Conservation (phyloP, 2,888 invertebrate genomes). For the Capitulum mitella region DNA sequence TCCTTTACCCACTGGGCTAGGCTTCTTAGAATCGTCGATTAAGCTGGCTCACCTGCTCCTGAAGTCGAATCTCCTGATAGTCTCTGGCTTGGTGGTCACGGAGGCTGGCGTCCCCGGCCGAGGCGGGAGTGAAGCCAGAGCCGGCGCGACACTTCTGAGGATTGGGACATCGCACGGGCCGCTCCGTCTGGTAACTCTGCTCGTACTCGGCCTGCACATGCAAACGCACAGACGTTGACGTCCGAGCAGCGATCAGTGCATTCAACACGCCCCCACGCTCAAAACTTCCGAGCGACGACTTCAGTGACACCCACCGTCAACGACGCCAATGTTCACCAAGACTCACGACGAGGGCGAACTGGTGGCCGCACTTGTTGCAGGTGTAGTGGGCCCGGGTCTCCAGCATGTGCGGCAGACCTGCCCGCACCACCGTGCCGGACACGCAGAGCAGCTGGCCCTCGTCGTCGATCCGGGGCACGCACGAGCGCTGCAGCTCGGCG, state of each 20-base stretch:
- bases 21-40: too few relatives aligned
- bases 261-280: too few relatives aligned
- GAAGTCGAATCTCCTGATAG: conserved; percentile 78
- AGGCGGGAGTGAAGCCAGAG: conserved; percentile 49
- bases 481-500: conserved; percentile 57
- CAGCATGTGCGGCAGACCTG: conserved; percentile 64
- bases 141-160: conserved; percentile 51
- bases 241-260: too few relatives aligned
- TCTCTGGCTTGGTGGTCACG: conserved; percentile 62
- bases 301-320: too few relatives aligned
- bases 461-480: conserved; percentile 62
- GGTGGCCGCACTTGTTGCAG: conserved; percentile 68
- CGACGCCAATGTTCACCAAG: too few relatives aligned
- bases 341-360: conserved; percentile 55
- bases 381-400: conserved; percentile 65
- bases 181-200: conserved; percentile 53
- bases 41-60: conserved; percentile 45
- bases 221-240: too few relatives aligned
- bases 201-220: conserved; percentile 60
- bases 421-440: conserved; percentile 69
- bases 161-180: conserved; percentile 52
- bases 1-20: too few relatives aligned
- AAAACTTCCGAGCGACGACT: too few relatives aligned
- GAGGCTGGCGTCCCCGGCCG: conserved; percentile 44
- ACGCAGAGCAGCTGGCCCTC: conserved; percentile 64